Base-by-base conservation (phyloP, 2,797 vertebrate genomes). In the Cuniculus paca region DNA sequence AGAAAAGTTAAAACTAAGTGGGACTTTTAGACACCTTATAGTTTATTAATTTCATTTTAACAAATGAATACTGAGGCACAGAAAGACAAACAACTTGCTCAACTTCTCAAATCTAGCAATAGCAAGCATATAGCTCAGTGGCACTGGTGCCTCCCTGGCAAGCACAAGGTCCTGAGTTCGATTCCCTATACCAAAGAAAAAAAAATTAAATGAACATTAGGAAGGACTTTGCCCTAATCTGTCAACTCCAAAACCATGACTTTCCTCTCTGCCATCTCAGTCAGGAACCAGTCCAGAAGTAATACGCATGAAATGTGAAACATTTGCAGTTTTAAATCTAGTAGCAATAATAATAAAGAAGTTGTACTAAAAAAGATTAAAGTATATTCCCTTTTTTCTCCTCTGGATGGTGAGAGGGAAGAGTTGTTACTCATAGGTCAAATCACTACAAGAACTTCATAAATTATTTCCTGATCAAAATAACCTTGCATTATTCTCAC, bases 331-430 rank as follows among this genome's bases (percentile, higher is more conserved):
- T 72, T 92, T 48, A 20, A 78, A 92, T 88, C 39, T 63, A 75
- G 58, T 20, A 77, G 34, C 16, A 93, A 92, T 78, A 78, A 58
- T 78, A 85, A 92, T 90, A 82, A 39, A 70, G 9, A 91, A 80
- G 61, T 60, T 36, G 22, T 78, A 45, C 16, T n/a, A 50, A 16
- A 68, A 42, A 91, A 79, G 8, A 68, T 90, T 60, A 42, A 93
- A 63, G 31, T 70, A 91, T 85, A 28, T 61, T 78, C 45, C 45
- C 39, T 60, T 52, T 77, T 31, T 17, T 20, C 31, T 20, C 6
- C 24, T 1, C 42, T 7, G 4, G 34, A 7, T n/a, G 45, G 54
- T 75, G n/a, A 9, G 42, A 1, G n/a, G 45, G 81, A 89, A 68
- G 19, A 79, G 6, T 58, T 92, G 75, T 34, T 82, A 56, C 3